A percentile compares a stretch with the other conserved stretches of the same genome.
phyloP scores from a whole-genome alignment of 2,888 invertebrate species.

The Apotomis betuletana region DNA sequence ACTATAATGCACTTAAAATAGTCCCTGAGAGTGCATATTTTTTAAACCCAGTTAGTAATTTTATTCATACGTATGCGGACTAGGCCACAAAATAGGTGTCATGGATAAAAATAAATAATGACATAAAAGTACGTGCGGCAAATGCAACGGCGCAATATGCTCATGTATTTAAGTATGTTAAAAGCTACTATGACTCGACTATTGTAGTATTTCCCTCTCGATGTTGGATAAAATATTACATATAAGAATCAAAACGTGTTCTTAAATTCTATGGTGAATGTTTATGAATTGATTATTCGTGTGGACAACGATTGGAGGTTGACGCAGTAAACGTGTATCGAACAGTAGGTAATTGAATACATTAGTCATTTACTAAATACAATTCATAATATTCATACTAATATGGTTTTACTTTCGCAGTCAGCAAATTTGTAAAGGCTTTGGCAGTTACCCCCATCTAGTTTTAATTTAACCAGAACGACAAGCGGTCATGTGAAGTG shows the following conservation, averaged over 20 bases:
- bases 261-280: constrained; percentile 16
- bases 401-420: too few relatives aligned
- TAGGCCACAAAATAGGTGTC: constrained; percentile 13
- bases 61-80: background rate
- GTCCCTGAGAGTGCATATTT: too few relatives aligned
- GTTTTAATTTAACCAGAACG: too few relatives aligned
- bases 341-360: background rate
- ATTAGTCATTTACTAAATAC: background rate
- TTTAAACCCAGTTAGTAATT: background rate
- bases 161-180: background rate
- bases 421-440: too few relatives aligned
- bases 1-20: background rate
- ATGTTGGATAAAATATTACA: constrained; percentile 14
- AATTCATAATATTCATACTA: too few relatives aligned
- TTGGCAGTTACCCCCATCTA: too few relatives aligned
- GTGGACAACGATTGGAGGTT: constrained; percentile 7
- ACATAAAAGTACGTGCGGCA: constrained; percentile 14
- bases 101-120: constrained; percentile 32
- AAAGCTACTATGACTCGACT: constrained; percentile 5
- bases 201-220: background rate
- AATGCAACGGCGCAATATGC: constrained; percentile 28
- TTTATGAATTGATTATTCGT: constrained; percentile 18
- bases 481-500: too few relatives aligned
- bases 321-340: background rate
- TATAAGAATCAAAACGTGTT: constrained; percentile 3